These are phyloP conservation scores for Monomorium pharaonis DNA, from an alignment of 1,140 invertebrate genomes.

Conservation along the genomic window DNA sequence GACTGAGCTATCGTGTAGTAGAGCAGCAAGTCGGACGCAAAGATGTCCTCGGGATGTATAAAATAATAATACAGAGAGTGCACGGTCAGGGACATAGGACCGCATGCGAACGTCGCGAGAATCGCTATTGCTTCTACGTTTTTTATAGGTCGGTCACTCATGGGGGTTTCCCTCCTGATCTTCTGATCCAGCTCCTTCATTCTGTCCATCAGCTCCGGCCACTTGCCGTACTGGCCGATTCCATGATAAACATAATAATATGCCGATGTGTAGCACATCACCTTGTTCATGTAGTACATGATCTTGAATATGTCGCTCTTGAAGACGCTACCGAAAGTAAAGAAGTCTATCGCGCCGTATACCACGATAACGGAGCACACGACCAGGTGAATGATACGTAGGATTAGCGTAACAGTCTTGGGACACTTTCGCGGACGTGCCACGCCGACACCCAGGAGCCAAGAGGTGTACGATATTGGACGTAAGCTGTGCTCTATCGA, in stretches of 20 bases:
- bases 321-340: constrained; percentile 71
- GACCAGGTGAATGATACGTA: constrained; percentile 69
- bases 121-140: constrained; percentile 64
- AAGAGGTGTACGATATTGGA: constrained; percentile 67
- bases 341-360: constrained; percentile 74
- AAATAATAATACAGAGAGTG: constrained; percentile 75
- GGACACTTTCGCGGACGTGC: constrained; percentile 57
- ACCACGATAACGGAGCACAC: constrained; percentile 74
- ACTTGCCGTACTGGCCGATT: constrained; percentile 69
- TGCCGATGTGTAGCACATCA: constrained; percentile 69
- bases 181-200: constrained; percentile 66
- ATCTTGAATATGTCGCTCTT: constrained; percentile 76
- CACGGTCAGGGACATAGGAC: constrained; percentile 64
- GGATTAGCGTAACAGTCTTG: constrained; percentile 60
- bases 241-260: constrained; percentile 76
- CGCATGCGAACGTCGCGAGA: constrained; percentile 38
- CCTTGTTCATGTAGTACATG: constrained; percentile 77
- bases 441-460: constrained; percentile 73
- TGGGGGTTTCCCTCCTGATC: constrained; percentile 53
- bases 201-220: constrained; percentile 71
- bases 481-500: constrained; percentile 63
- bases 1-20: constrained; percentile 76
- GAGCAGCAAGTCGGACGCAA: constrained; percentile 73
- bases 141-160: constrained; percentile 56
- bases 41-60: constrained; percentile 71